Percentiles rank a stretch among this genome's conserved stretches.
Evolutionary conservation across 2,797 vertebrate genomes (phyloP).

Genomic region (Sardinella longiceps): DNA sequence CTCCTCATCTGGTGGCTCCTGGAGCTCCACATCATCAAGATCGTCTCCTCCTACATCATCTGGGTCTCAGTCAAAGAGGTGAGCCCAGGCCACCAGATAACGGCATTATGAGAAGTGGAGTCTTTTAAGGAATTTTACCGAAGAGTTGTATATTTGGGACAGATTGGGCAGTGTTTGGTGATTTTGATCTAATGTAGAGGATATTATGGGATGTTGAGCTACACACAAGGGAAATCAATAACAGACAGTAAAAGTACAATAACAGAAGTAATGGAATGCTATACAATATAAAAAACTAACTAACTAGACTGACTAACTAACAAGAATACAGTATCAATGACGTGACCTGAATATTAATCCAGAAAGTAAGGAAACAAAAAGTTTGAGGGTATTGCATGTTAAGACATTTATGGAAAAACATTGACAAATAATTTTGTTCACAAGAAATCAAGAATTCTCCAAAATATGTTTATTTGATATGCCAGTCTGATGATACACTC

Average conservation of each 20-base stretch:
- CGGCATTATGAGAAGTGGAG: neutral
- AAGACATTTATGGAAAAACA: neutral
- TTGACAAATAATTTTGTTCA: neutral
- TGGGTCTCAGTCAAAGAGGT: conserved; percentile 95
- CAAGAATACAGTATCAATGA: too few relatives aligned
- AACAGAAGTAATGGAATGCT: too few relatives aligned
- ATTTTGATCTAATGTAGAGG: neutral
- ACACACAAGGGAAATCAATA: too few relatives aligned
- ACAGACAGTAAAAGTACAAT: too few relatives aligned
- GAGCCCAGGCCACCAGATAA: neutral
- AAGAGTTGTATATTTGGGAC: neutral
- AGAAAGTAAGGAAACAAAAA: neutral
- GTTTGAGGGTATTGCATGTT: too few relatives aligned
- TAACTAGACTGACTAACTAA: too few relatives aligned
- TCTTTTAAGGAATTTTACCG: neutral
- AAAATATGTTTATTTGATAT: conserved; percentile 3
- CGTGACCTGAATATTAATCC: neutral
- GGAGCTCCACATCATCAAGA: conserved; percentile 92
- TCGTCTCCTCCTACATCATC: conserved; percentile 91
- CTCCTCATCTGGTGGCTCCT: conserved; percentile 92
- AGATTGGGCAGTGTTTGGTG: neutral
- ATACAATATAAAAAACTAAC: too few relatives aligned
- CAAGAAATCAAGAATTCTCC: neutral
- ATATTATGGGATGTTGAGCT: too few relatives aligned
- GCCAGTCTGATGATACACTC: neutral